Evolutionary conservation across 2,888 invertebrate species (phyloP).

Genomic region (Sphaerophoria taeniata): DNA sequence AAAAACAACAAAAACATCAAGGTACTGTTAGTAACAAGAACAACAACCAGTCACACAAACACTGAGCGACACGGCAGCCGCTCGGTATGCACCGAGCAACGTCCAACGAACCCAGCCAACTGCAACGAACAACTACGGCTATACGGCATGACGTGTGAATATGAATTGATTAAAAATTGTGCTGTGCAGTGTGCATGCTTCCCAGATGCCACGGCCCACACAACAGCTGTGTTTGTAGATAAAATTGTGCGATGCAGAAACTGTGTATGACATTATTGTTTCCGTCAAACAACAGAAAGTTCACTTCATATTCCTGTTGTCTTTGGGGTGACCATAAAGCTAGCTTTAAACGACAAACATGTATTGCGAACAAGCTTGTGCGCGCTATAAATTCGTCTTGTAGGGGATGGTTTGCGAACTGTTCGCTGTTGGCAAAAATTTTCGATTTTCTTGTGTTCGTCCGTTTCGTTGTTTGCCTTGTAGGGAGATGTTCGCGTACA

Average conservation of each 20-base stretch:
- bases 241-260: conserved; percentile 54
- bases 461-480: too few relatives aligned
- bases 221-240: conserved; percentile 46
- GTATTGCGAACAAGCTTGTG: too few relatives aligned
- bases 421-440: too few relatives aligned
- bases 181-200: conserved; percentile 36
- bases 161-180: conserved; percentile 61
- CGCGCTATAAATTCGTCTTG: too few relatives aligned
- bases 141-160: conserved; percentile 49
- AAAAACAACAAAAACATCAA: conserved; percentile 3
- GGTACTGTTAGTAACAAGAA: conserved; percentile 16
- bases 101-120: not conserved
- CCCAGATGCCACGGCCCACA: conserved; percentile 45
- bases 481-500: too few relatives aligned
- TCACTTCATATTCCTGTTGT: not conserved
- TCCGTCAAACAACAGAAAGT: not conserved
- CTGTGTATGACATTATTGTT: conserved; percentile 35
- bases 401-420: too few relatives aligned
- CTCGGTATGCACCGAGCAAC: not conserved
- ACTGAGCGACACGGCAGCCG: too few relatives aligned
- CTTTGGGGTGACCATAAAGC: conserved; percentile 7
- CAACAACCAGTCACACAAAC: not conserved
- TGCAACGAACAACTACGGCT: not conserved
- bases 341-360: too few relatives aligned
- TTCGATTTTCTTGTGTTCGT: too few relatives aligned